Evolutionary conservation across 2,888 invertebrate species (phyloP), one percentile per base, ranked within the genome.

Genomic region (Aleiodes testaceus): DNA sequence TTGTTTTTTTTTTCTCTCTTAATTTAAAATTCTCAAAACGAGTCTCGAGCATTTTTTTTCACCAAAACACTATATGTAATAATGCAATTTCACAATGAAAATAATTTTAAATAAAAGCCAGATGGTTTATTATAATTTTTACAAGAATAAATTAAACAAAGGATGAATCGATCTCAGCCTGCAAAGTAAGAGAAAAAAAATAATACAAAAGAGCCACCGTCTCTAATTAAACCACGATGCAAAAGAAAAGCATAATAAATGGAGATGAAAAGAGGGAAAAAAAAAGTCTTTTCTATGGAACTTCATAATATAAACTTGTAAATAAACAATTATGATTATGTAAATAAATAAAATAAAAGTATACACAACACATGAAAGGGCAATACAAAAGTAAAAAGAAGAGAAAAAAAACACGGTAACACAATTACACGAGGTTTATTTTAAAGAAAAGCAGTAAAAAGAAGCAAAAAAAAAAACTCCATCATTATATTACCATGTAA

Each of bases 251-350:
- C 18, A 45, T 7, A 45, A 64, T 16, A 18, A 18, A 36, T 36
- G 36, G 36, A 36, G 36, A 36, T 36, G 36, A 36, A 36, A 36
- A 36, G 36, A 36, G 36, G 26, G 3, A 26, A 4, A 52, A 16
- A 20, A 52, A 9, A 20, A 1, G 3, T 7, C 16, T 55, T 14
- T 55, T 55, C 53, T 11, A 20, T 30, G 9, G 16, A 36, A 36
- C 36, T 1, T 36, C 9, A 36, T 36, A 36, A 36, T 36, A 36
- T 7, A 53, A 55, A 22, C 78, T 79, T 85, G 84, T 84, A 85
- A 78, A 85, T 85, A 85, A 79, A 77, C 77, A 75, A 78, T 81
- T 81, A 82, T 82, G 78, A 82, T 84, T 83, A 79, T 85, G 85
- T 85, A 84, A 83, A 85, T 85, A 85, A 80, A 70, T 61, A 69